Base-by-base conservation (phyloP, 2,113 vertebrate species). In the Panthera uncia region DNA sequence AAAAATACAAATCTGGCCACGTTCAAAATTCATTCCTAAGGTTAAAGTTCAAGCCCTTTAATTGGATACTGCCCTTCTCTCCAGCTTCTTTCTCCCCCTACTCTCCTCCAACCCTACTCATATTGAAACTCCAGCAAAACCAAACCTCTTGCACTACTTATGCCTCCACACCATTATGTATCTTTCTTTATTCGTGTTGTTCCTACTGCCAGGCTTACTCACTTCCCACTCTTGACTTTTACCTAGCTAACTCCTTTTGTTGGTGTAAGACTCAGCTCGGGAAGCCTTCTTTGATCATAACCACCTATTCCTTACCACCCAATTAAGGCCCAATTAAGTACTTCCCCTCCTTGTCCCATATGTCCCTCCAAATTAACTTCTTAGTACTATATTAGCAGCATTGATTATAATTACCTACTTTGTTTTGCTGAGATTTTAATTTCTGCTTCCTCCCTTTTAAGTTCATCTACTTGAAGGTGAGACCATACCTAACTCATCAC, bases 1-100 rank as follows among this genome's bases (percentile, higher is more conserved):
- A 45, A 86, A 89, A 89, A 57, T 88, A 45, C 4, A 78, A 55
- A 78, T 65, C 41, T 92, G 18, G 89, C 71, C 61, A 68, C 18
- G 12, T 82, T 94, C 96, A 73, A 95, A 94, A 92, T 66, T 78
- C 29, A 92, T 79, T 50, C 12, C 48, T 74, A 65, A 52, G 6
- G 52, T 65, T 85, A 89, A 91, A 83, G 29, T 63, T 88, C 38
- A 94, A 88, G 23, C 36, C 94, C 61, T 65, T 84, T 79, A 80
- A 12, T n/a, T 76, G 11, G 50, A 95, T 82, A 81, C 4, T 31
- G 61, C 33, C 41, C 74, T 87, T 85, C 61, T 50, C 38, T 74
- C 52, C 25, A 48, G 48, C 4, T 18, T 89, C 45, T 52, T 15
- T 9, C 48, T 48, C 63, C 25, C 14, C 11, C 55, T 13, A 6